Base-by-base conservation (phyloP, 2,113 vertebrate genomes). In the Nerophis ophidion region DNA sequence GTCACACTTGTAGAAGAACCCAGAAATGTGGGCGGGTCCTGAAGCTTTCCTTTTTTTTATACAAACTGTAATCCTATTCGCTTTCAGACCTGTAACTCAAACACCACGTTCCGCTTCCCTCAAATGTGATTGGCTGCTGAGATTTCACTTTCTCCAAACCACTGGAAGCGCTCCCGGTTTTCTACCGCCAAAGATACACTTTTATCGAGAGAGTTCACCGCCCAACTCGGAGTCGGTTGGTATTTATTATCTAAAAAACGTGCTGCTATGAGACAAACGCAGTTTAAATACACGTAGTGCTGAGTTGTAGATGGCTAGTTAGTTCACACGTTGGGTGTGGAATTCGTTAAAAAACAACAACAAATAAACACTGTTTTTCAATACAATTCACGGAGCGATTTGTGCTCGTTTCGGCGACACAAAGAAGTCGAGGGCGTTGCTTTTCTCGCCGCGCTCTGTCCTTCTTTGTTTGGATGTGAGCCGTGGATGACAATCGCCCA, bases 401-500 rank as follows among this genome's bases (percentile, higher is more conserved):
- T 44, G 40, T 12, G 6, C 12, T 11, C 10, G 0, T 44, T 12
- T 40, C 10, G 38, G 8, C 38, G 26, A 26, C 26, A 26, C 26
- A 26, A 26, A 26, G 33, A 35, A 35, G 50, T 13, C 14, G 2
- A 38, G 0, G 12, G 63, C 1, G 1, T 38, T 1, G 5, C 3
- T 0, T 0, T n/a, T 79, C 70, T 72, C 3, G 26, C 8, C 4
- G 2, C 5, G 36, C 7, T 1, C 17, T 0, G 1, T 1, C 57
- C 42, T 17, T 85, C 82, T 81, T 80, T 65, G 81, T 58, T 69
- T 35, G 65, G 73, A 70, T 67, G 72, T 68, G 71, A 12, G 67
- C 79, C 6, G 78, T 67, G 77, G 76, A 71, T 81, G 83, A 83
- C 84, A 84, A 80, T 40, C 52, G 61, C 72, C 65, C 68, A 76